phyloP scores from a whole-genome alignment of 2,888 invertebrate genomes.

The Ectemnius lituratus region DNA sequence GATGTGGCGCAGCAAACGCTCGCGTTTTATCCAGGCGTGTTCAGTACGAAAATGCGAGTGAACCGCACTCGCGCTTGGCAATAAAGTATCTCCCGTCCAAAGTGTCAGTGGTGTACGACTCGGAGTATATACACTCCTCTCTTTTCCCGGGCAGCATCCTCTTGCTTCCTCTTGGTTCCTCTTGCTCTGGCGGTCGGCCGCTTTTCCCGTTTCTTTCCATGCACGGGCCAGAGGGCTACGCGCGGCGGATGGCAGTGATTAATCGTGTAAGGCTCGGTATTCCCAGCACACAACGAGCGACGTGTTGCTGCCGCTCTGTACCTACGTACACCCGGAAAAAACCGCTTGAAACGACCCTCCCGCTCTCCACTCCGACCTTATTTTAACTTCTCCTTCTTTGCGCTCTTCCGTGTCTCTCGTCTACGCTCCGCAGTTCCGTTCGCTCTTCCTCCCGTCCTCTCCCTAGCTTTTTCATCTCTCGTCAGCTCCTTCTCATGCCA shows the following conservation, averaged over 20 bases:
- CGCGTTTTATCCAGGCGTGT: conserved; percentile 58
- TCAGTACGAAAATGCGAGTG: conserved; percentile 62
- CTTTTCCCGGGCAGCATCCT: conserved; percentile 2
- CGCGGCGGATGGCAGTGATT: conserved; percentile 64
- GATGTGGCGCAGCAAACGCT: conserved; percentile 54
- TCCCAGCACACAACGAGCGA: conserved; percentile 61
- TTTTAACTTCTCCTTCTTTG: conserved; percentile 25
- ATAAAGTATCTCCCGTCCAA: conserved; percentile 65
- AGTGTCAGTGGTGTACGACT: conserved; percentile 60
- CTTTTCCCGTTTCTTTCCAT: conserved; percentile 54
- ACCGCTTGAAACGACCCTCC: conserved; percentile 46
- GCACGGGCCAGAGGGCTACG: conserved; percentile 43
- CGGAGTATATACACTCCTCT: conserved; percentile 58
- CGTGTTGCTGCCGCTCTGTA: conserved; percentile 58
- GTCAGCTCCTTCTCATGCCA: conserved; percentile 10
- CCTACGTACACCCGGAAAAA: conserved; percentile 56
- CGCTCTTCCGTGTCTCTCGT: neutral
- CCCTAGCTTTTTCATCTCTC: conserved; percentile 14
- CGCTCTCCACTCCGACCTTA: conserved; percentile 39
- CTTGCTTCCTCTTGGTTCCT: conserved; percentile 14
- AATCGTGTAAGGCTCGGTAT: conserved; percentile 64
- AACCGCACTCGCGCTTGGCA: conserved; percentile 57
- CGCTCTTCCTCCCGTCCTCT: conserved; percentile 10
- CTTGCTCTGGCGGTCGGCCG: conserved; percentile 28
- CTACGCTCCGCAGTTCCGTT: conserved; percentile 11